Conservation (phyloP, 2,797 vertebrate genomes). For the Gila robusta region DNA sequence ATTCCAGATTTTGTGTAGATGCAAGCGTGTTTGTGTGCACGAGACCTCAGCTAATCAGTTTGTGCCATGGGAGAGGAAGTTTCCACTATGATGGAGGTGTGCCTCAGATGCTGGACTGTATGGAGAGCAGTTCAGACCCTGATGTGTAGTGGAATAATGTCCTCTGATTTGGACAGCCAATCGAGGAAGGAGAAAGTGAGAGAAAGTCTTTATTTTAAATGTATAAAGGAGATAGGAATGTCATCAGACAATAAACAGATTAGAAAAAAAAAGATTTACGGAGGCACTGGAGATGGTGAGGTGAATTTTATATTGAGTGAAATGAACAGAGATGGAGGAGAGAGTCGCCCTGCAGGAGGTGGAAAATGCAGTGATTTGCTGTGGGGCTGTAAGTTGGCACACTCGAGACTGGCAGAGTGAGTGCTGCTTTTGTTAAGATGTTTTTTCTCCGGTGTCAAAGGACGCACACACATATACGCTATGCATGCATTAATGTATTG, state of each 20-base stretch:
- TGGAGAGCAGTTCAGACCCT: conserved; percentile 30
- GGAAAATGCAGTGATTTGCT: conserved; percentile 36
- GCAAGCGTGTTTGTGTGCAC: conserved; percentile 8
- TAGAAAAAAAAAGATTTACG: conserved; percentile 19
- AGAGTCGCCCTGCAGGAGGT: conserved; percentile 30
- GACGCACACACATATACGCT: neutral
- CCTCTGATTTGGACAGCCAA: conserved; percentile 29
- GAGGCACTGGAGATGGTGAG: neutral
- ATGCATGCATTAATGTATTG: neutral
- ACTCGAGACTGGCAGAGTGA: neutral
- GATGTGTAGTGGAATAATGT: conserved; percentile 44
- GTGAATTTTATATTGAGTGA: conserved; percentile 13
- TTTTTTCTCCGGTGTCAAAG: neutral
- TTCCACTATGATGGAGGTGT: neutral
- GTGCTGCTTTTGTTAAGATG: conserved; percentile 7
- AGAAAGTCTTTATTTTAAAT: conserved; percentile 18
- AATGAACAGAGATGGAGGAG: conserved; percentile 32
- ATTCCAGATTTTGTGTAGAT: conserved; percentile 7
- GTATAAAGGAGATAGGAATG: conserved; percentile 1
- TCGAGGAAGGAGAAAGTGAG: conserved; percentile 1
- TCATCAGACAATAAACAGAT: conserved; percentile 3
- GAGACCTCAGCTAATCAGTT: conserved; percentile 8
- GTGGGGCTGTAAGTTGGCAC: conserved; percentile 29
- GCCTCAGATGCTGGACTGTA: conserved; percentile 1
- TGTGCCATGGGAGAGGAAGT: neutral